Percentiles rank a stretch among this genome's conserved stretches.
These are phyloP conservation scores for Phocides pigmalion DNA, from an alignment of 1,140 invertebrate species.

Conservation along the genomic window DNA sequence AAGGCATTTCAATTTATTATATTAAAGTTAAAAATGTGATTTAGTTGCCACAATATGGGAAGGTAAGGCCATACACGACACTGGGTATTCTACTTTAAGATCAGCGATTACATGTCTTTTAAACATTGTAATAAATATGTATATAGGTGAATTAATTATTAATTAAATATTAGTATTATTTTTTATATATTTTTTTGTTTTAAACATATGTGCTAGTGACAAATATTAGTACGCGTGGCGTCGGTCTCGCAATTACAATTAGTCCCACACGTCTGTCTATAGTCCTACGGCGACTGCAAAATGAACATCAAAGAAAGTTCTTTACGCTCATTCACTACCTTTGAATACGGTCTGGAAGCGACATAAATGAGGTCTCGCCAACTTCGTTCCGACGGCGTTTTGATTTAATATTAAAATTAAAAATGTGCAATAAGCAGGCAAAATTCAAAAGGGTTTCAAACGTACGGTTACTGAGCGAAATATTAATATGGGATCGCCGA, in stretches of 20 bases:
- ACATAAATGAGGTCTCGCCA: constrained; percentile 27
- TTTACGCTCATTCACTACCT: constrained; percentile 9
- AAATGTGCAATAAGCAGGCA: constrained; percentile 35
- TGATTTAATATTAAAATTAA: constrained; percentile 42
- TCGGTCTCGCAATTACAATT: constrained; percentile 26
- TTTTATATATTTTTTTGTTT: too few species aligned
- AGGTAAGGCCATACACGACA: too few species aligned
- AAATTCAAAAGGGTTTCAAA: constrained; percentile 13
- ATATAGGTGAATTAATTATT: too few species aligned
- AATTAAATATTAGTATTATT: too few species aligned
- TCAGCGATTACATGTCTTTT: too few species aligned
- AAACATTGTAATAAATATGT: too few species aligned
- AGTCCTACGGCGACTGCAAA: constrained; percentile 3
- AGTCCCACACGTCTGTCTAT: constrained; percentile 23
- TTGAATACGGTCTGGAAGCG: constrained; percentile 22
- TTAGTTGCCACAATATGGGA: too few species aligned
- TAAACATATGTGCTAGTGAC: too few species aligned
- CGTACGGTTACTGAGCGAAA: constrained; percentile 30
- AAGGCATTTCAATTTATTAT: too few species aligned
- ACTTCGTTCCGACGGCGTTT: constrained; percentile 12
- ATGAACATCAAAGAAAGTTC: constrained; percentile 25
- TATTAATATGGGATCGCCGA: constrained; percentile 38
- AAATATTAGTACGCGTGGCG: background rate
- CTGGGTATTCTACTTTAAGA: too few species aligned
- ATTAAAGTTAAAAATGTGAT: too few species aligned